Evolutionary conservation across 2,888 invertebrate genomes (phyloP).

Genomic region (Agriopis leucophaearia): DNA sequence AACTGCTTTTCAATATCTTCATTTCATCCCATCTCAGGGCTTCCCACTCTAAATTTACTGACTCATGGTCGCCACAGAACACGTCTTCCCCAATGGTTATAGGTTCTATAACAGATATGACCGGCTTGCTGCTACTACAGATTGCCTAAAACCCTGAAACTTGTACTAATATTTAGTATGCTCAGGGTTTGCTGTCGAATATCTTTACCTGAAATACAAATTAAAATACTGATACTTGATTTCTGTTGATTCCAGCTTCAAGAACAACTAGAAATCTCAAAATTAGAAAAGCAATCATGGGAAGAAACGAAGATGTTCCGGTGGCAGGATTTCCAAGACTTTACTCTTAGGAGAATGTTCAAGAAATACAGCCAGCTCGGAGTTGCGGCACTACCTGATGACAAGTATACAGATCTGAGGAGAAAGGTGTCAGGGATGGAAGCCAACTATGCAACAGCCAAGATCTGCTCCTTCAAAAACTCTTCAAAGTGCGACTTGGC

Average conservation of each 20-base stretch:
- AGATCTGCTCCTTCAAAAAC: constrained; percentile 90
- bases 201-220: not conserved
- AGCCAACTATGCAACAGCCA: constrained; percentile 91
- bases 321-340: constrained; percentile 91
- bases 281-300: constrained; percentile 88
- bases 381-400: constrained; percentile 89
- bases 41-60: no score
- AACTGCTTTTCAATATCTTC: no score
- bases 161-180: no score
- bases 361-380: constrained; percentile 91
- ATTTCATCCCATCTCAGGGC: no score
- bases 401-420: constrained; percentile 87
- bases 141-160: no score
- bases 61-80: no score
- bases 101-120: no score
- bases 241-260: constrained; percentile 68
- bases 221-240: not conserved
- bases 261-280: constrained; percentile 74
- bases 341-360: constrained; percentile 90
- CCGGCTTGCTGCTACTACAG: no score
- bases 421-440: constrained; percentile 90
- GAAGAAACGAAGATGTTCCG: constrained; percentile 89
- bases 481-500: constrained; percentile 88
- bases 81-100: no score
- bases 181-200: not conserved